Evolutionary conservation across 2,797 vertebrate species (phyloP).

Genomic region (Syngnathus acus): DNA sequence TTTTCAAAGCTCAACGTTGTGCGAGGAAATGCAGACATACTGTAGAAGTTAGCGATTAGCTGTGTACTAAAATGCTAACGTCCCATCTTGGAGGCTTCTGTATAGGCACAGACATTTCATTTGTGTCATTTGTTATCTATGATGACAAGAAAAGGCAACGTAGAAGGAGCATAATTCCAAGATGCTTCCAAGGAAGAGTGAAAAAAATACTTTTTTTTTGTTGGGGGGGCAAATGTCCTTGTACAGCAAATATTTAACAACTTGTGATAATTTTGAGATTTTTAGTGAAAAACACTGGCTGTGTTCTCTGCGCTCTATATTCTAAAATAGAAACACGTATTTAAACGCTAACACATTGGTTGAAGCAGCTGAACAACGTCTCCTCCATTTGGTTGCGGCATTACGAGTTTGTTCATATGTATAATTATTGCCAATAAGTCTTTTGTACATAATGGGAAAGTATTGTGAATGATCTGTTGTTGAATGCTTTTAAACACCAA

Average conservation of each 20-base stretch:
- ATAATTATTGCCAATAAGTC: slow-evolving; percentile 80
- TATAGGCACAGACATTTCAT: background rate
- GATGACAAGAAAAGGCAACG: background rate
- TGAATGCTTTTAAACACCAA: slow-evolving; percentile 55
- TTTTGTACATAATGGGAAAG: slow-evolving; percentile 93
- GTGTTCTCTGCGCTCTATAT: background rate
- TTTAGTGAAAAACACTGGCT: background rate
- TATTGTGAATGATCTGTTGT: slow-evolving; percentile 84
- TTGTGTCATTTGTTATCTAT: background rate
- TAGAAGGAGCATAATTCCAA: background rate
- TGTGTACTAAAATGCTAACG: background rate
- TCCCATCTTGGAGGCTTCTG: background rate
- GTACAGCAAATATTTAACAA: background rate
- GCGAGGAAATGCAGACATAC: too few species aligned
- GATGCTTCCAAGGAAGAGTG: background rate
- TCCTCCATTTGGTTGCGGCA: slow-evolving; percentile 41
- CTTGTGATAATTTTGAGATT: background rate
- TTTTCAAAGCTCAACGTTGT: background rate
- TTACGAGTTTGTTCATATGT: slow-evolving; percentile 87
- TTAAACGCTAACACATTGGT: background rate
- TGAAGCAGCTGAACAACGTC: slow-evolving; percentile 10
- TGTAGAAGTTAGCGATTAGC: background rate
- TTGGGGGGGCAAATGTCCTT: background rate
- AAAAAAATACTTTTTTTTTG: background rate
- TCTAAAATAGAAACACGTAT: background rate